Base-by-base conservation (phyloP, 2,888 invertebrate genomes). In the Siphlonurus alternatus region DNA sequence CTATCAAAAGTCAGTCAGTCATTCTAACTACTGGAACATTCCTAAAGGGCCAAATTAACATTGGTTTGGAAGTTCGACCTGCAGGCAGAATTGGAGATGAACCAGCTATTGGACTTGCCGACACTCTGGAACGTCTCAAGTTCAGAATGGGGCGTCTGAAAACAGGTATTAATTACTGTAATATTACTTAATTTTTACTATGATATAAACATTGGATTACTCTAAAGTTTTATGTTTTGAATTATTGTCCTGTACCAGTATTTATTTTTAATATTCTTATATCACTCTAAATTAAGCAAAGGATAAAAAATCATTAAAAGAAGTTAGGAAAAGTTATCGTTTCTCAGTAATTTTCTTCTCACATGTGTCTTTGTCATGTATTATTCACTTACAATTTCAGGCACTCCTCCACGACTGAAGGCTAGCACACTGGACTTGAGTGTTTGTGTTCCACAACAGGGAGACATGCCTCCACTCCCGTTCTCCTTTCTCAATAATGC, bases 21-120 rank as follows among this genome's bases (percentile, higher is more conserved):
- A 82, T 94, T 2, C 81, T 94, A 68, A 90, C 93, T 23, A 91
- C 93, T 0, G 93, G 93, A 2, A 94, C 93, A 1, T 94, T 94
- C 77, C 78, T 94, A 54, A 83, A 89, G 66, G 93, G 88, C 0
- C 83, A 86, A 72, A 93, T 94, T 64, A 89, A 89, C 73, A 86
- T 91, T 64, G 93, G 93, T 1, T 73, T 87, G 67, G 83, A 86
- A 68, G 78, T 80, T 53, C 80, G 78, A 67, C 87, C 89, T 1
- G 93, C 93, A 23, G 93, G 93, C 0, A 78, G 92, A 68, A 77
- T 89, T n/a, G 88, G 87, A 1, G 91, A 92, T 76, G 81, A 81
- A 66, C 84, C 91, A 0, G 82, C 91, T 1, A 82, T 89, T 68
- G 88, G 86, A 1, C 77, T 93, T 66, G 88, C 88, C 0, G 77